Percentiles rank a stretch among this genome's conserved stretches.
Evolutionary conservation across 2,113 vertebrate genomes (phyloP).

Genomic region (Elaphurus davidianus): DNA sequence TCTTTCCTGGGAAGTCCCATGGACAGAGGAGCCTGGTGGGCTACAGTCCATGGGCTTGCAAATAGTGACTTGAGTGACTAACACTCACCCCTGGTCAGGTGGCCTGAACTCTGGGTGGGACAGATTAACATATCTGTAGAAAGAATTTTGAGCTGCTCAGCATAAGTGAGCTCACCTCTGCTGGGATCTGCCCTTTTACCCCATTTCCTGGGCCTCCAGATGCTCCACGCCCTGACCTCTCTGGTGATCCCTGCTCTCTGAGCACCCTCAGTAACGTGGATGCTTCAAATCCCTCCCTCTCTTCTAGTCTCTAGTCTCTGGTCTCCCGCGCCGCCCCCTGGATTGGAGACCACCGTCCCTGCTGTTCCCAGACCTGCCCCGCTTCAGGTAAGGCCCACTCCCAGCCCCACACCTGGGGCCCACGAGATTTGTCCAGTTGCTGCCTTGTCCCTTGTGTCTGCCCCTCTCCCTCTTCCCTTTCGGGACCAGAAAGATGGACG

Average conservation of each 20-base stretch:
- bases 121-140: background rate
- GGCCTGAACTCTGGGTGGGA: background rate
- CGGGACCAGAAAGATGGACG: background rate
- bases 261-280: background rate
- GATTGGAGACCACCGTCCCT: background rate
- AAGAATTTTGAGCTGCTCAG: background rate
- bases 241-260: background rate
- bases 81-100: background rate
- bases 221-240: rapidly evolving
- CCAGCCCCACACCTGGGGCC: background rate
- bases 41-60: background rate
- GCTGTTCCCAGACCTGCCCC: rapidly evolving
- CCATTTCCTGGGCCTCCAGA: background rate
- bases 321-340: background rate
- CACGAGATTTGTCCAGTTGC: background rate
- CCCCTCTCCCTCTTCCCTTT: background rate
- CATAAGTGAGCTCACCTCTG: background rate
- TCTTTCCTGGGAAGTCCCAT: background rate
- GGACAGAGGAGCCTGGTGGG: background rate
- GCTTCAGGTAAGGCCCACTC: background rate
- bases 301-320: background rate
- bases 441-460: background rate
- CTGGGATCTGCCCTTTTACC: background rate
- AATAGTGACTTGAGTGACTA: background rate
- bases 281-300: background rate